Base-by-base conservation (phyloP, 2,113 vertebrate species). In the Orcinus orca region DNA sequence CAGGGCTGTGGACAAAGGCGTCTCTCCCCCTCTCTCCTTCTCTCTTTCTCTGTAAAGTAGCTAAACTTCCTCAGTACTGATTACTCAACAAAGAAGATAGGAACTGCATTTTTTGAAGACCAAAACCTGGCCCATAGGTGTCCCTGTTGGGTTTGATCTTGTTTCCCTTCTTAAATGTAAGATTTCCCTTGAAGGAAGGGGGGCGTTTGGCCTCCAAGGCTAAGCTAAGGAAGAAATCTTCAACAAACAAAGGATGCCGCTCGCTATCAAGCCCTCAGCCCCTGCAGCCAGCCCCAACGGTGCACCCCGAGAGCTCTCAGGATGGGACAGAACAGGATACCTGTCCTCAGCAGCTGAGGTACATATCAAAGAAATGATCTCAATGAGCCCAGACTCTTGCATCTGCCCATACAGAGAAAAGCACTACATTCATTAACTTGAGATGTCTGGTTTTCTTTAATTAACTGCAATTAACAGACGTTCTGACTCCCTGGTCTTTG, bases 111-210 rank as follows among this genome's bases (percentile, higher is more conserved):
- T 44, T 79, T 71, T 38, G 20, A 25, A 80, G 36, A 15, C 2
- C 29, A 41, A 53, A 26, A 23, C 5, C 62, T 20, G 85, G 44
- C 97, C 98, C 96, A 77, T 94, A 97, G 98, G 89, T 92, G 97
- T 98, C 97, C 81, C 97, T 98, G 97, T 98, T 98, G 97, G 41
- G 83, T 80, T 97, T 97, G 83, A 53, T 96, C 91, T 87, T 18
- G 44, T n/a, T 77, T 60, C 83, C 50, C 12, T 73, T 44, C 71
- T 73, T 63, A 10, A 31, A 0, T 0, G 14, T 47, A 20, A 58
- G 25, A 10, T 77, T 50, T 86, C 26, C 26, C 38, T 11, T 41
- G 26, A 38, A 84, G 14, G 6, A 63, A 70, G 6, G 33, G 23
- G 23, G 33, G 11, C 14, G 12, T 38, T 55, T 2, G 70, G 50